Evolutionary conservation across 2,888 invertebrate species (phyloP).

Genomic region (Pheosia gnoma): DNA sequence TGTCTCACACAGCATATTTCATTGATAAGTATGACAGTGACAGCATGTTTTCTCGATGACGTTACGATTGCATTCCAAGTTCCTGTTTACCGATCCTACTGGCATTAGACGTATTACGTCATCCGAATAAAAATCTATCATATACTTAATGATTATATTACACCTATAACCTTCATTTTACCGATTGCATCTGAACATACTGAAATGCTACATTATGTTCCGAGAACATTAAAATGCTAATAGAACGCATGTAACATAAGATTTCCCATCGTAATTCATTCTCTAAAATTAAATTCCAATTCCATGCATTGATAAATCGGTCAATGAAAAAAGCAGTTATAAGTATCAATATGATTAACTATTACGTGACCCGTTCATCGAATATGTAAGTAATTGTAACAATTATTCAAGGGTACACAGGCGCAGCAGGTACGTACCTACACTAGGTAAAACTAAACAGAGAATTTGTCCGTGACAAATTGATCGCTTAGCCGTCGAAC

Average conservation of each 20-base stretch:
- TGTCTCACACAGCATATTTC: too few relatives aligned
- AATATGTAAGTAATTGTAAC: conserved; percentile 39
- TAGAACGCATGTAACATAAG: background rate
- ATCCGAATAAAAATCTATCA: conserved; percentile 21
- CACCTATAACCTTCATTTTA: too few relatives aligned
- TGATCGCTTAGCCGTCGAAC: conserved; percentile 60
- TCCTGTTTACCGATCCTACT: too few relatives aligned
- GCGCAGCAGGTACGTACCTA: conserved; percentile 37
- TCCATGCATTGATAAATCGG: conserved; percentile 28
- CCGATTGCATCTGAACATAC: too few relatives aligned
- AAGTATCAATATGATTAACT: conserved; percentile 39
- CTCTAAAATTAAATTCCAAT: conserved; percentile 16
- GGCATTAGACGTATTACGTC: conserved; percentile 23
- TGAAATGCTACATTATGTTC: conserved; percentile 7
- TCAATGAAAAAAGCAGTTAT: conserved; percentile 28
- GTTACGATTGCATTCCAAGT: too few relatives aligned
- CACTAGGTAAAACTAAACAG: conserved; percentile 60
- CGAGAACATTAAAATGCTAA: conserved; percentile 14
- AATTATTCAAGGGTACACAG: conserved; percentile 47
- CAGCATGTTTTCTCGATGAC: too few relatives aligned
- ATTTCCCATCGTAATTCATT: conserved; percentile 1
- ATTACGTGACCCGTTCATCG: conserved; percentile 25
- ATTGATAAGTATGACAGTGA: too few relatives aligned
- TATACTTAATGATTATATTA: background rate
- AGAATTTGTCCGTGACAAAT: conserved; percentile 72